A percentile compares a stretch with the other conserved stretches of the same genome.
These are phyloP conservation scores for Caenorhabditis japonica DNA, from an alignment of 2,888 invertebrate genomes.

Conservation along the genomic window DNA sequence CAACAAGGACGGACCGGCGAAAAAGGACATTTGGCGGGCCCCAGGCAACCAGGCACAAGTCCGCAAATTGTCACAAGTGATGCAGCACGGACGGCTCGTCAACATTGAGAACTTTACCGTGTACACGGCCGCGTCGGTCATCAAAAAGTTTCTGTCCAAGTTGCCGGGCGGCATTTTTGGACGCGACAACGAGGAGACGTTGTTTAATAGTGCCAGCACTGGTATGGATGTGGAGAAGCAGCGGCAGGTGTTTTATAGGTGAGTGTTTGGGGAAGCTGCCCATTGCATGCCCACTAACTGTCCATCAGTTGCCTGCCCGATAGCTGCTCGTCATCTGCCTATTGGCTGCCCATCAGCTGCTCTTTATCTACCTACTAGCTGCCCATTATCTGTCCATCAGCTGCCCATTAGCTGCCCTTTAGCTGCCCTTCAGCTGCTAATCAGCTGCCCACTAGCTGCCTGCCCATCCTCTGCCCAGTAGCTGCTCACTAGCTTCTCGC, in stretches of 20 bases:
- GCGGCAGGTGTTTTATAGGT: conserved; percentile 92
- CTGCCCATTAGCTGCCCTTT: too few relatives aligned
- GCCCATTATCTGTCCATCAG: too few relatives aligned
- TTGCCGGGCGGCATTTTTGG: conserved; percentile 97
- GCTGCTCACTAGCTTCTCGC: too few relatives aligned
- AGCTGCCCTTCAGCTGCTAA: too few relatives aligned
- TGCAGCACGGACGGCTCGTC: conserved; percentile 77
- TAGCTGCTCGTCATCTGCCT: too few relatives aligned
- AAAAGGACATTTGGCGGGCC: conserved; percentile 93
- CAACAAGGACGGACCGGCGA: conserved; percentile 92
- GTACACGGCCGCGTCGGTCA: conserved; percentile 96
- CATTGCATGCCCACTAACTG: too few relatives aligned
- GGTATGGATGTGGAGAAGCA: conserved; percentile 84
- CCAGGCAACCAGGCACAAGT: conserved; percentile 88
- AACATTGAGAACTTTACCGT: conserved; percentile 87
- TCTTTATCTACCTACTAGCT: too few relatives aligned
- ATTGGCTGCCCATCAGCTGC: too few relatives aligned
- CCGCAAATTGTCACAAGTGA: conserved; percentile 75
- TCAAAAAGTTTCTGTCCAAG: conserved; percentile 96
- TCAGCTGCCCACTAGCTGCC: too few relatives aligned
- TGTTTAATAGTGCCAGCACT: conserved; percentile 89
- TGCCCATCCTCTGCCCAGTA: too few relatives aligned
- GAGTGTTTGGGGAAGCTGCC: conserved; percentile 37
- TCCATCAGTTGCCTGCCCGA: too few relatives aligned
- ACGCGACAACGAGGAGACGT: conserved; percentile 88